Percentiles rank a stretch among this genome's conserved stretches.
These are phyloP conservation scores for Pseudomyrmex sp. DNA, from an alignment of 1,140 invertebrate genomes.

Conservation along the genomic window DNA sequence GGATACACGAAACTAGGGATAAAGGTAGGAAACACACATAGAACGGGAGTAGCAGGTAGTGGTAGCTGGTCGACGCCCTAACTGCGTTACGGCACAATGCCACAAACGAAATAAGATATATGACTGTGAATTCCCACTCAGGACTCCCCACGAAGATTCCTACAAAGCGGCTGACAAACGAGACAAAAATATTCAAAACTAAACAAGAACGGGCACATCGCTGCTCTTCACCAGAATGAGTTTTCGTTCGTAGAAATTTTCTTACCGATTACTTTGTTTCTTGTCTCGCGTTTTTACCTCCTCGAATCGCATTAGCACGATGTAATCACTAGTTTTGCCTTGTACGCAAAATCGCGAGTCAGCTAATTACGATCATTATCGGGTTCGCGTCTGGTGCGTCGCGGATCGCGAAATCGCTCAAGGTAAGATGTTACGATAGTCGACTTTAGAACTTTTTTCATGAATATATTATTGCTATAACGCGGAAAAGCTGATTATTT, in stretches of 20 bases:
- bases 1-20: not conserved
- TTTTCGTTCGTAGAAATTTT: conserved; percentile 7
- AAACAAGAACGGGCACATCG: conserved; percentile 47
- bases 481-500: not conserved
- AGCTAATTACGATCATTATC: conserved; percentile 61
- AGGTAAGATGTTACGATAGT: not conserved
- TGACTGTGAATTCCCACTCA: conserved; percentile 56
- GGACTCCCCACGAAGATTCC: conserved; percentile 61
- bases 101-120: conserved; percentile 74
- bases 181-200: conserved; percentile 57
- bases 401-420: conserved; percentile 20
- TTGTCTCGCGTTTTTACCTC: not conserved
- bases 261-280: conserved; percentile 6
- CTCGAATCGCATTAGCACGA: conserved; percentile 53
- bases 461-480: conserved; percentile 6
- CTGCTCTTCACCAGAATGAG: conserved; percentile 1
- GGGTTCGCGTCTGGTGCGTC: conserved; percentile 10
- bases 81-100: conserved; percentile 63
- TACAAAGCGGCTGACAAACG: conserved; percentile 65
- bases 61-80: conserved; percentile 68
- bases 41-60: conserved; percentile 77
- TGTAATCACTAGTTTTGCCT: conserved; percentile 56
- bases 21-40: conserved; percentile 59
- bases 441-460: not conserved
- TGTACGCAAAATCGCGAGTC: conserved; percentile 31